These are phyloP conservation scores for Pseudobourletiella spinata DNA, from an alignment of 1,140 invertebrate species.

Conservation along the genomic window DNA sequence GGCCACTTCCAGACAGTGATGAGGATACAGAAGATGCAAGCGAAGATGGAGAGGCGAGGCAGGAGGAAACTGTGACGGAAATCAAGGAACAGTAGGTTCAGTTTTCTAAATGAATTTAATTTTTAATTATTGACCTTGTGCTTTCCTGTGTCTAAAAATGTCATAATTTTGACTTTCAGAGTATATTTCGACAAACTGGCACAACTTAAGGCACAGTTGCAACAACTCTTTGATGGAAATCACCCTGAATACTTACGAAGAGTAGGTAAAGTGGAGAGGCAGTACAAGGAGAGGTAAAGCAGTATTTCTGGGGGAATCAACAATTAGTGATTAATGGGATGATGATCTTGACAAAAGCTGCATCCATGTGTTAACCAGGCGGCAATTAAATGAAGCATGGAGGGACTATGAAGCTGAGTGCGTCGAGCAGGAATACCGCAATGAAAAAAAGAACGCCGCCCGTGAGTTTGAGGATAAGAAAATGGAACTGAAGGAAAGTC, in stretches of 20 bases:
- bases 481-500: conserved; percentile 77
- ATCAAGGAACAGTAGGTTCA: conserved; percentile 18
- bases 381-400: conserved; percentile 72
- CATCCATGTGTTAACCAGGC: too few relatives aligned
- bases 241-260: conserved; percentile 78
- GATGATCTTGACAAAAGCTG: too few relatives aligned
- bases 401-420: conserved; percentile 72
- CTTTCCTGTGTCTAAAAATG: too few relatives aligned
- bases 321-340: too few relatives aligned
- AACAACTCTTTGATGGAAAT: conserved; percentile 73
- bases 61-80: neutral
- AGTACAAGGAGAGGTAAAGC: conserved; percentile 59
- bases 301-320: too few relatives aligned
- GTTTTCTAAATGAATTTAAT: conserved; percentile 1
- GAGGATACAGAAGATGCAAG: conserved; percentile 42
- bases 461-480: conserved; percentile 95
- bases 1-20: conserved; percentile 6
- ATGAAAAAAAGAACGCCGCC: conserved; percentile 74
- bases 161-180: too few relatives aligned
- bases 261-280: conserved; percentile 69
- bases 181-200: conserved; percentile 90
- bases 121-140: too few relatives aligned
- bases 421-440: conserved; percentile 76
- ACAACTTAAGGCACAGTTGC: conserved; percentile 77
- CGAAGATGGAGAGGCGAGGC: neutral